Conservation (phyloP, 1,140 invertebrate species). For the Ceratina japonica region DNA sequence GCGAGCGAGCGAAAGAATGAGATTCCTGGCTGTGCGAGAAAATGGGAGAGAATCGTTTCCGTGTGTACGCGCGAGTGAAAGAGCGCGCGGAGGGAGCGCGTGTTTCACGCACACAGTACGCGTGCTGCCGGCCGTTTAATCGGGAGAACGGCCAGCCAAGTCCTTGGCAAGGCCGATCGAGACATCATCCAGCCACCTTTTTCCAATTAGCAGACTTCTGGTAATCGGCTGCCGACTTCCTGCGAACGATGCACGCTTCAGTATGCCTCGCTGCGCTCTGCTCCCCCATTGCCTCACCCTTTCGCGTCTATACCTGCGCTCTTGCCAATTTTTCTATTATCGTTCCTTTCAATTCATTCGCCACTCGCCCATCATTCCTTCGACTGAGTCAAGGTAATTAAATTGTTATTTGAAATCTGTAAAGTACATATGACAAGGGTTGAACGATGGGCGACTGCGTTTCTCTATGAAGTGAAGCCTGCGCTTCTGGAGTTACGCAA, state of each 20-base stretch:
- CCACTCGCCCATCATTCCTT: too few relatives aligned
- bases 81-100: neutral
- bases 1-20: neutral
- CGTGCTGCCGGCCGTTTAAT: constrained; percentile 16
- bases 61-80: neutral
- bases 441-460: too few relatives aligned
- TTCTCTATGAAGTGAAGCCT: too few relatives aligned
- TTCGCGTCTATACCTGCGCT: neutral
- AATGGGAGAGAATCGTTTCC: neutral
- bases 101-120: neutral
- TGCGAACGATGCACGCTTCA: neutral
- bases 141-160: constrained; percentile 51
- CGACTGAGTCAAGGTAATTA: too few relatives aligned
- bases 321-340: too few relatives aligned
- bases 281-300: neutral
- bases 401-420: too few relatives aligned
- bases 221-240: constrained; percentile 37
- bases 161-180: constrained; percentile 68
- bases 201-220: constrained; percentile 59
- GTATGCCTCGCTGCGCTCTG: neutral
- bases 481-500: neutral
- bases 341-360: too few relatives aligned
- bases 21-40: too few relatives aligned
- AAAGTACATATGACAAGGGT: too few relatives aligned
- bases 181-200: constrained; percentile 58